phyloP scores from a whole-genome alignment of 1,140 invertebrate genomes.

The Teleopsis dalmanni region DNA sequence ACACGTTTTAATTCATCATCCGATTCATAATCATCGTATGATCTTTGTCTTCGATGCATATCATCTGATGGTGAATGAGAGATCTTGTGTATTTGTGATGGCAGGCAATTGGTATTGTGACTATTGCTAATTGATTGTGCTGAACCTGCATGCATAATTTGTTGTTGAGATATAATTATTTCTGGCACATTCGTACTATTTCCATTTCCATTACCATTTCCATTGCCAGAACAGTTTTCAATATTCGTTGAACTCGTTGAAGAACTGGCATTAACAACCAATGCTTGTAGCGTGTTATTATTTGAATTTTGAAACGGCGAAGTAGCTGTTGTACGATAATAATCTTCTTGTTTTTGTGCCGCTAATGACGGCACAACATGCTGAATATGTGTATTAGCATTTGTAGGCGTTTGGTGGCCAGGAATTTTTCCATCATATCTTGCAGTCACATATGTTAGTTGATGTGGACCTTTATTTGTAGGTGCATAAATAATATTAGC shows the following conservation, averaged over 20 bases:
- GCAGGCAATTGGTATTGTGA: constrained; percentile 12
- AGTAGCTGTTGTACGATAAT: constrained; percentile 41
- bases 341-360: constrained; percentile 38
- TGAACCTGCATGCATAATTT: not conserved
- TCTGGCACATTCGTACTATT: constrained; percentile 20
- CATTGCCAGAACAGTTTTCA: constrained; percentile 12
- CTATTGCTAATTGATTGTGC: constrained; percentile 14
- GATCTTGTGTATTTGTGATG: not conserved
- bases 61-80: constrained; percentile 12
- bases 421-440: constrained; percentile 33
- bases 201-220: constrained; percentile 1
- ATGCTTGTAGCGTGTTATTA: not conserved
- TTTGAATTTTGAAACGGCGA: constrained; percentile 35
- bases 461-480: constrained; percentile 1
- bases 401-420: not conserved
- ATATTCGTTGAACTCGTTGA: constrained; percentile 16
- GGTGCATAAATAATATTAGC: not conserved
- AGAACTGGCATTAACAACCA: not conserved
- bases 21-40: constrained; percentile 79
- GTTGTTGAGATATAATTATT: constrained; percentile 36
- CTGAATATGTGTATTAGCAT: not conserved
- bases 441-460: constrained; percentile 26
- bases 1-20: constrained; percentile 83
- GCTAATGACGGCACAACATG: constrained; percentile 1
- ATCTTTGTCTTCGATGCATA: constrained; percentile 16